phyloP scores from a whole-genome alignment of 2,113 vertebrate genomes.

The Ailurus styani region DNA sequence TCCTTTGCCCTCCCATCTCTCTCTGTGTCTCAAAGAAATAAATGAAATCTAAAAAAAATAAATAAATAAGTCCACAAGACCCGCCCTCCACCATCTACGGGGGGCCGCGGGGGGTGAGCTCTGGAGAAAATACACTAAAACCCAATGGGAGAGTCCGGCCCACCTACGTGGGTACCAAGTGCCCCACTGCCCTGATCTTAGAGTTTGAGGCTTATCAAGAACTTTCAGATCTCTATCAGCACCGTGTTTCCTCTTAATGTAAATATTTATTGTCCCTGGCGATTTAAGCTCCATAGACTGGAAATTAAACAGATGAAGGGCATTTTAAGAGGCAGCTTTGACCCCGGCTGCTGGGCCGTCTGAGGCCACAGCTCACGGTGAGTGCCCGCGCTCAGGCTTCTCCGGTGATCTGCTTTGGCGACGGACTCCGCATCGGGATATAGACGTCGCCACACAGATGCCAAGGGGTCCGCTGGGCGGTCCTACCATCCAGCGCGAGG shows the following conservation, averaged over 20 bases:
- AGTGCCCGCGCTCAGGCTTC: background rate
- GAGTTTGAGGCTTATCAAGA: background rate
- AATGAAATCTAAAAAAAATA: background rate
- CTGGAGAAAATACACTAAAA: background rate
- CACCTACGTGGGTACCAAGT: background rate
- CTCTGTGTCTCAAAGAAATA: background rate
- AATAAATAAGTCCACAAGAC: background rate
- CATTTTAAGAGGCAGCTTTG: background rate
- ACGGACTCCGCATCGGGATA: rapidly evolving
- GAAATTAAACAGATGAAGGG: background rate
- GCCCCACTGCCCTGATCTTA: background rate
- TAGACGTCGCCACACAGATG: no score
- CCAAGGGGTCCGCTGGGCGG: background rate
- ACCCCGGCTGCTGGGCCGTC: background rate
- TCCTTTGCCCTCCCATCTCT: background rate
- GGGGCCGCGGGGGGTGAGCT: background rate
- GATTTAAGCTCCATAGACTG: background rate
- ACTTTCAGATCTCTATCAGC: background rate
- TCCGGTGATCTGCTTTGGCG: no score
- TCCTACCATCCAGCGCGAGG: background rate
- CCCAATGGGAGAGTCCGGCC: rapidly evolving
- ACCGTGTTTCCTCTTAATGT: background rate
- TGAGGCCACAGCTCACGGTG: background rate
- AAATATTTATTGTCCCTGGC: background rate
- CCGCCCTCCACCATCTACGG: background rate